phyloP scores from a whole-genome alignment of 2,113 vertebrate genomes.

The Scomber japonicus region DNA sequence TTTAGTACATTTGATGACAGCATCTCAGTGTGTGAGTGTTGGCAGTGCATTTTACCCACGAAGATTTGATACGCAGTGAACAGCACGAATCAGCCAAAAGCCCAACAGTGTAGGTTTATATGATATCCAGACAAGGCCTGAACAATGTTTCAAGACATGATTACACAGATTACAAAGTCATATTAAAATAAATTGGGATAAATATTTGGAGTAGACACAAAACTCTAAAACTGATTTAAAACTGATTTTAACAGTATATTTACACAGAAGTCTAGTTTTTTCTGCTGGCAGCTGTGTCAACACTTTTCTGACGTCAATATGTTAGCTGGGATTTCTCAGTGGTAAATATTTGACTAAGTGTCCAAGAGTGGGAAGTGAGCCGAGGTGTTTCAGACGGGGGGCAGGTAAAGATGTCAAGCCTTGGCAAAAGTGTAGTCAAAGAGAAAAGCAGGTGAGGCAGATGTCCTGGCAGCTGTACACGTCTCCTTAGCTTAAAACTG shows the following conservation, averaged over 20 bases:
- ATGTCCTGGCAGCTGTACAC: constrained; percentile 20
- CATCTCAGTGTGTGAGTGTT: not conserved
- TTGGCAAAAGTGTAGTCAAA: constrained; percentile 11
- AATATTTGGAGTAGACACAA: not conserved
- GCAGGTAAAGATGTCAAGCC: constrained; percentile 23
- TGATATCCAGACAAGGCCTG: not conserved
- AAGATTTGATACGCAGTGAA: constrained; percentile 5
- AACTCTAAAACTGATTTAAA: not conserved
- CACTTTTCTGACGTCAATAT: constrained; percentile 22
- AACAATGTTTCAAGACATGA: not conserved
- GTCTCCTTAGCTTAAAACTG: constrained; percentile 5
- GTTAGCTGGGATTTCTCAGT: constrained; percentile 11
- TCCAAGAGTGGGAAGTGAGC: constrained; percentile 12
- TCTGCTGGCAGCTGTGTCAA: constrained; percentile 35
- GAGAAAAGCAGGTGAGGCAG: constrained; percentile 19
- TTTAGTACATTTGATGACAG: constrained; percentile 3
- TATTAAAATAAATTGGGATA: not conserved
- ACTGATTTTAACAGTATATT: constrained; percentile 9
- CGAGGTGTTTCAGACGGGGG: constrained; percentile 15
- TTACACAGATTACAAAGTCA: not conserved
- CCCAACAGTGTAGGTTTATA: not conserved
- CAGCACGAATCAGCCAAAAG: not conserved
- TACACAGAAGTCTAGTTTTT: not conserved
- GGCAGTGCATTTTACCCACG: not conserved
- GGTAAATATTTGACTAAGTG: constrained; percentile 19